Conservation (phyloP, 1,140 invertebrate genomes). For the Lasaia peninsularis region DNA sequence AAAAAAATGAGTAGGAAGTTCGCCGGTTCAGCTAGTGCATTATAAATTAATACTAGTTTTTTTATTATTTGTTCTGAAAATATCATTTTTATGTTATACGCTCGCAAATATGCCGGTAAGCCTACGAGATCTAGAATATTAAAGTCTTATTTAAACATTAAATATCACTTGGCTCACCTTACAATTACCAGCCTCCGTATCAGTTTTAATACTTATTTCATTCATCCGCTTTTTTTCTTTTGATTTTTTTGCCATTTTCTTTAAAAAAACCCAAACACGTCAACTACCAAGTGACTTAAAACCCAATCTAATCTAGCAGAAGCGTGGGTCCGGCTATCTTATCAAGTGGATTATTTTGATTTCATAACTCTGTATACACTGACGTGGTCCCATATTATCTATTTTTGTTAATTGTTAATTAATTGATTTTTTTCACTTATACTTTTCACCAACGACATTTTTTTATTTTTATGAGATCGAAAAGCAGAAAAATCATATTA, state of each 20-base stretch:
- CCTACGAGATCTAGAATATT: no score
- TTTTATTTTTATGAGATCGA: not conserved
- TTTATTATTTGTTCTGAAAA: no score
- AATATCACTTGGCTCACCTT: not conserved
- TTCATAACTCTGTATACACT: not conserved
- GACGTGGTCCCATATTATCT: not conserved
- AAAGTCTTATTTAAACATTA: no score
- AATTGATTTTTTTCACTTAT: not conserved
- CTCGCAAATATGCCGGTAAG: no score
- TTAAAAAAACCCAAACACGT: not conserved
- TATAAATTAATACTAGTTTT: no score
- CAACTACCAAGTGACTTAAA: not conserved
- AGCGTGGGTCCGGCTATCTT: not conserved
- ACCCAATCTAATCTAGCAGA: not conserved
- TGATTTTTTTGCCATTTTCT: conserved; percentile 8
- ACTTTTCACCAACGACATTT: not conserved
- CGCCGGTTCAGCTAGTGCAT: no score
- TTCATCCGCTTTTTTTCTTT: conserved; percentile 10
- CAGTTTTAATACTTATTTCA: conserved; percentile 4
- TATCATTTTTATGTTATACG: no score
- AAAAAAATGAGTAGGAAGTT: no score
- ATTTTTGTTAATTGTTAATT: not conserved
- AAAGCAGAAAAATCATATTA: no score
- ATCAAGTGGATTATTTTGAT: not conserved
- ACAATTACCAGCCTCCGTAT: not conserved